Evolutionary conservation across 2,797 vertebrate genomes (phyloP).

Genomic region (Danionella dracula): DNA sequence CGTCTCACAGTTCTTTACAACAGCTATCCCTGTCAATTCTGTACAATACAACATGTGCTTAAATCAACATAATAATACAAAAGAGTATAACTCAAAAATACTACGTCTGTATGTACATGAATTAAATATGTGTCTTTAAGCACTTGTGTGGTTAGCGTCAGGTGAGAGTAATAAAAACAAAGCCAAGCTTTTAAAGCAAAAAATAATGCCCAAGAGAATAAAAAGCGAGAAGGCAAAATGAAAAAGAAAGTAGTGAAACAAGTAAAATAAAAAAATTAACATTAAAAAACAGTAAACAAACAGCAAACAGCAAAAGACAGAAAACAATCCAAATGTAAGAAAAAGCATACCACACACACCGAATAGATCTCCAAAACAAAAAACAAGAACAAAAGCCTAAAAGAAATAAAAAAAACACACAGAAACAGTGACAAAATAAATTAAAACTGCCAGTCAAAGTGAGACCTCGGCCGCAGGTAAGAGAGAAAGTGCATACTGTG

Average conservation of each 20-base stretch:
- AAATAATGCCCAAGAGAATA: too few species aligned
- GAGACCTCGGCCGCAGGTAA: background rate
- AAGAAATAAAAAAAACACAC: background rate
- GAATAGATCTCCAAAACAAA: too few species aligned
- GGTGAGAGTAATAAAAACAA: conserved; percentile 53
- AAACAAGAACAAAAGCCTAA: conserved; percentile 30
- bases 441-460: conserved; percentile 11
- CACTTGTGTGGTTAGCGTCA: conserved; percentile 68
- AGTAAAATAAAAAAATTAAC: too few species aligned
- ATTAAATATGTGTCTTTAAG: conserved; percentile 77
- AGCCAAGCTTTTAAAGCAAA: too few species aligned
- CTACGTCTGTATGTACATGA: conserved; percentile 78
- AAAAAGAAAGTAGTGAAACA: too few species aligned
- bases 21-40: conserved; percentile 71
- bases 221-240: too few species aligned
- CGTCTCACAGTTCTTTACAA: conserved; percentile 67
- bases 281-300: background rate
- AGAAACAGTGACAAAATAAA: conserved; percentile 61
- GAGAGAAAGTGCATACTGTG: conserved; percentile 25
- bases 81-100: conserved; percentile 64
- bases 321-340: too few species aligned
- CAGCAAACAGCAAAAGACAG: background rate
- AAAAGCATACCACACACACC: too few species aligned
- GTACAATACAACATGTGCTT: conserved; percentile 65
- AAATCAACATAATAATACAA: conserved; percentile 74